Conservation (phyloP, 1,140 invertebrate species). For the Liolophura sinensis region DNA sequence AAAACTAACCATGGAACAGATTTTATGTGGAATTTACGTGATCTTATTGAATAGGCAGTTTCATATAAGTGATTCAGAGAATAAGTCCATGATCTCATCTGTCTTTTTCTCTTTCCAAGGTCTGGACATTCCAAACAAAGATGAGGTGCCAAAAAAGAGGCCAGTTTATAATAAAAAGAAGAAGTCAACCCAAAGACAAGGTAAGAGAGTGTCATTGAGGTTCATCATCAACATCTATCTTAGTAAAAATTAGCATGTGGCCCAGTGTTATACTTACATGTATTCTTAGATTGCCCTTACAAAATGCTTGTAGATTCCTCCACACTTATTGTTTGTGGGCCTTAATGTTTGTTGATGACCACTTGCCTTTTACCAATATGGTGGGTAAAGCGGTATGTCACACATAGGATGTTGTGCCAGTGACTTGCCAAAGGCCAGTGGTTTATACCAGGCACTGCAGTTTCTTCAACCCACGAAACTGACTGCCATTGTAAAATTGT, state of each 20-base stretch:
- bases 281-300: too few relatives aligned
- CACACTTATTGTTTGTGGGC: too few relatives aligned
- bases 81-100: constrained; percentile 8
- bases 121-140: constrained; percentile 65
- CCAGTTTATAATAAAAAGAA: constrained; percentile 63
- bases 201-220: background rate
- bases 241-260: too few relatives aligned
- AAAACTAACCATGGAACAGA: too few relatives aligned
- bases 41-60: background rate
- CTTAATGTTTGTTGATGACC: too few relatives aligned
- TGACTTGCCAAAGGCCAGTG: background rate
- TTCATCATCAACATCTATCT: background rate
- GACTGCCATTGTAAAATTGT: too few relatives aligned
- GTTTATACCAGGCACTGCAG: background rate
- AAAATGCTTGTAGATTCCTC: too few relatives aligned
- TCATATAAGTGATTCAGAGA: background rate
- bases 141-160: constrained; percentile 73
- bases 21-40: too few relatives aligned
- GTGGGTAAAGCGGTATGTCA: too few relatives aligned
- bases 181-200: constrained; percentile 22
- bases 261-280: too few relatives aligned
- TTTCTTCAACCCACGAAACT: background rate
- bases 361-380: too few relatives aligned
- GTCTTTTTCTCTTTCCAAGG: constrained; percentile 36
- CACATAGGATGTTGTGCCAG: background rate